Evolutionary conservation across 2,888 invertebrate species (phyloP).

Genomic region (Drosophila anceps): DNA sequence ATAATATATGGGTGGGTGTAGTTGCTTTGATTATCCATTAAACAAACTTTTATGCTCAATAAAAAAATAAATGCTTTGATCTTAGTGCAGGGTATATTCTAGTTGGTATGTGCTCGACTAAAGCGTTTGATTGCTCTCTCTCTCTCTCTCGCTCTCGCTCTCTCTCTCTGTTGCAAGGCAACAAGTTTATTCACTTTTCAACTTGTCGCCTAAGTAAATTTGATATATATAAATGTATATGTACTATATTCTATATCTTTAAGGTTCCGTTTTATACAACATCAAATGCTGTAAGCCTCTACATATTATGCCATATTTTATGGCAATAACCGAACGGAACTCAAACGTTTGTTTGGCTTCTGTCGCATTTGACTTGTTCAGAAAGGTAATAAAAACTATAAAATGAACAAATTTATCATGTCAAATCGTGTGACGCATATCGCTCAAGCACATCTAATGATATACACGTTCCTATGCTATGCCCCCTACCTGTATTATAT

Average conservation of each 20-base stretch:
- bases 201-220: neutral
- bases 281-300: neutral
- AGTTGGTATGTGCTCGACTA: neutral
- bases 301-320: conserved; percentile 41
- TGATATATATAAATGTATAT: neutral
- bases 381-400: conserved; percentile 67
- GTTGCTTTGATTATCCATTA: neutral
- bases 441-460: conserved; percentile 56
- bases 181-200: neutral
- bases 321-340: conserved; percentile 42
- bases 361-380: conserved; percentile 21
- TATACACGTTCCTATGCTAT: conserved; percentile 2
- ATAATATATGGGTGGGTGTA: neutral
- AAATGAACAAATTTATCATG: conserved; percentile 73
- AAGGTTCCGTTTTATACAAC: neutral
- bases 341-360: conserved; percentile 40
- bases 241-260: neutral
- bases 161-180: no score
- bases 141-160: no score
- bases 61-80: neutral
- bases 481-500: neutral
- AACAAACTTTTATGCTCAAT: neutral
- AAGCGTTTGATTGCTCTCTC: neutral
- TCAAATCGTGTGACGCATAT: conserved; percentile 71
- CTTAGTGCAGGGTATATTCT: neutral